A percentile compares a stretch with the other conserved stretches of the same genome.
Evolutionary conservation across 2,888 invertebrate species (phyloP).

Genomic region (Platerodrilus igneus): DNA sequence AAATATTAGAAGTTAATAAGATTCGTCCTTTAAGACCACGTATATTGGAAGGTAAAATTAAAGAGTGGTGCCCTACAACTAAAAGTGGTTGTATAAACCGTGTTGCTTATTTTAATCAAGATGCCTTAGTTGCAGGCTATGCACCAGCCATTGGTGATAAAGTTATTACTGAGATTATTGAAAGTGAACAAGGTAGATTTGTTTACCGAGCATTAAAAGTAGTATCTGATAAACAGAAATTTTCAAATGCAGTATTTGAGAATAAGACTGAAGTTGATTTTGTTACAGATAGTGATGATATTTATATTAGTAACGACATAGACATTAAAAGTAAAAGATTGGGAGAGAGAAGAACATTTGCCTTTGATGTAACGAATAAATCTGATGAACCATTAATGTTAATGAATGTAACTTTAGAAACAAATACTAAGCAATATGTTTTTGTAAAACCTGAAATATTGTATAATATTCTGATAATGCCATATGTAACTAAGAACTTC

Average conservation of each 20-base stretch:
- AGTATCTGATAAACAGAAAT: conserved; percentile 33
- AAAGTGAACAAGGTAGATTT: conserved; percentile 61
- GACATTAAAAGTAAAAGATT: conserved; percentile 45
- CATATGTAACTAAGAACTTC: conserved; percentile 47
- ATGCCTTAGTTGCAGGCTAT: conserved; percentile 52
- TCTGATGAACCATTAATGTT: conserved; percentile 46
- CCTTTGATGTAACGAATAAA: conserved; percentile 50
- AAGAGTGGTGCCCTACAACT: conserved; percentile 42
- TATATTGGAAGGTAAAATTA: conserved; percentile 51
- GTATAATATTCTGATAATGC: conserved; percentile 44
- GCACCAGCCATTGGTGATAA: conserved; percentile 57
- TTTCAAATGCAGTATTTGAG: conserved; percentile 17
- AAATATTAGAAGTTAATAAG: conserved; percentile 59
- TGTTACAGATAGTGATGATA: conserved; percentile 38
- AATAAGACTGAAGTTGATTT: conserved; percentile 11
- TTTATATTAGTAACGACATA: conserved; percentile 52
- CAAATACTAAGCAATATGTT: conserved; percentile 45
- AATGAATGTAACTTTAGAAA: conserved; percentile 51
- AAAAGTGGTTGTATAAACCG: conserved; percentile 56
- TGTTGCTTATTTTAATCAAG: conserved; percentile 57
- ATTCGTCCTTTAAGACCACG: conserved; percentile 59
- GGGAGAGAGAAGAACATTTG: conserved; percentile 47
- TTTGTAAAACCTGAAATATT: conserved; percentile 22
- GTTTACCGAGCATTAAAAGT: conserved; percentile 59
- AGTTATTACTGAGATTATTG: conserved; percentile 65